Evolutionary conservation across 2,113 vertebrate species (phyloP).

Genomic region (Hipposideros armiger): DNA sequence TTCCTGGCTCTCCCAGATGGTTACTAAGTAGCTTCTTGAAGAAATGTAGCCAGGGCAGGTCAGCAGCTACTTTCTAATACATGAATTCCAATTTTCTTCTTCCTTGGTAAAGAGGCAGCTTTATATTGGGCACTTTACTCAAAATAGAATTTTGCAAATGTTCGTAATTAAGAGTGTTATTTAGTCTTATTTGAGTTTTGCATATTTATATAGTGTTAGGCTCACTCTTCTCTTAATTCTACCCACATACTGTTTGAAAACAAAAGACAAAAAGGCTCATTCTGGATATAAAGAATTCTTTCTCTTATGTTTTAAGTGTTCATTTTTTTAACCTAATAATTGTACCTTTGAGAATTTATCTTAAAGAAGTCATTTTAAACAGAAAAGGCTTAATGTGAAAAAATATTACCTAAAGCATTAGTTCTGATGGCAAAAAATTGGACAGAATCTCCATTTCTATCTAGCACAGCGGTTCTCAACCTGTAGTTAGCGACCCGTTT

Average conservation of each 20-base stretch:
- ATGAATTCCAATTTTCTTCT: slow-evolving; percentile 35
- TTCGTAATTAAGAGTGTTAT: slow-evolving; percentile 24
- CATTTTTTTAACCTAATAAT: slow-evolving; percentile 19
- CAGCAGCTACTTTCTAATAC: neutral
- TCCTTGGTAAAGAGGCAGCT: neutral
- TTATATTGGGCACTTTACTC: neutral
- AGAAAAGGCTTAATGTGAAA: neutral
- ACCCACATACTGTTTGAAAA: neutral
- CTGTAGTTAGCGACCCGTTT: too few species aligned
- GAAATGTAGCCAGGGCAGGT: neutral
- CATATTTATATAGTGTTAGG: neutral
- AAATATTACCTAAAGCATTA: slow-evolving; percentile 20
- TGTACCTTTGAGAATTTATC: slow-evolving; percentile 41
- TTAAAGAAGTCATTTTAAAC: slow-evolving; percentile 26
- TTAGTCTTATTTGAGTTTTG: slow-evolving; percentile 35
- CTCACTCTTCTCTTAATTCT: neutral
- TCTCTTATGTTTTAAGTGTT: slow-evolving; percentile 43
- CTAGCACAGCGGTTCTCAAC: too few species aligned
- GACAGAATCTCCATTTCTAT: neutral
- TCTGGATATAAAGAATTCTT: neutral
- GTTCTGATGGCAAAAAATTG: neutral
- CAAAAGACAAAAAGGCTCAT: neutral
- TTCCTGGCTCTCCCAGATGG: neutral
- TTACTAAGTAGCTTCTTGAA: neutral
- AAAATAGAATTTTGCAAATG: neutral